Percentiles rank a stretch among this genome's conserved stretches.
Conservation (phyloP, 2,888 invertebrate species). For the Plebejus argus region DNA sequence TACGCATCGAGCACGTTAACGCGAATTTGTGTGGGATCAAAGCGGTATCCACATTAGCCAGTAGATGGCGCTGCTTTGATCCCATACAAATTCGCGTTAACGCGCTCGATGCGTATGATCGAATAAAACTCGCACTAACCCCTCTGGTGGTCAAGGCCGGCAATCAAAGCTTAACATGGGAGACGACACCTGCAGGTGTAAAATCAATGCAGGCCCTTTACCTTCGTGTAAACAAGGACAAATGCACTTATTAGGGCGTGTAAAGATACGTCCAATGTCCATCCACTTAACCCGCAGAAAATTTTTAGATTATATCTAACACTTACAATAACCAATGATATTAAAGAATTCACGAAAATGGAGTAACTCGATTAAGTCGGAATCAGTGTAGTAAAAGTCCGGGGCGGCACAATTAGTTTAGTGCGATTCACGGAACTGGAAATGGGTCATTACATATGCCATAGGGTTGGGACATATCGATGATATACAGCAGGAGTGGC, state of each 20-base stretch:
- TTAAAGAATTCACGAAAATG: background rate
- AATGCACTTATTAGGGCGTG: background rate
- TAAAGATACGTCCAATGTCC: too few relatives aligned
- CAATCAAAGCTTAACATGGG: background rate
- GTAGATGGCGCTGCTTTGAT: too few relatives aligned
- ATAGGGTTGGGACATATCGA: slow-evolving; percentile 5
- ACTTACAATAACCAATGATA: background rate
- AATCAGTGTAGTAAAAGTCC: slow-evolving; percentile 25
- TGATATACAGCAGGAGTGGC: too few relatives aligned
- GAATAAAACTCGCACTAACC: too few relatives aligned
- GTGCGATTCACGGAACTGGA: slow-evolving; percentile 33
- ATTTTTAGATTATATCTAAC: too few relatives aligned
- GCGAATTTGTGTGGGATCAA: too few relatives aligned
- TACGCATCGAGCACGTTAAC: too few relatives aligned
- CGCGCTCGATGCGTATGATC: too few relatives aligned
- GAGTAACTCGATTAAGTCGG: background rate
- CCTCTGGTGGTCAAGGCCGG: background rate
- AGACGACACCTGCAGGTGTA: background rate
- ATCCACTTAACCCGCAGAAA: too few relatives aligned
- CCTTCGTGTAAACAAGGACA: slow-evolving; percentile 3
- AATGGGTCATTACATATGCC: slow-evolving; percentile 30
- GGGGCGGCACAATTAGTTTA: slow-evolving; percentile 15
- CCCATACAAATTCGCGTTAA: too few relatives aligned
- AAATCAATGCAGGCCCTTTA: background rate
- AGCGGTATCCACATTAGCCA: too few relatives aligned